phyloP scores from a whole-genome alignment of 2,797 vertebrate genomes.

The Acipenser transmontanus region DNA sequence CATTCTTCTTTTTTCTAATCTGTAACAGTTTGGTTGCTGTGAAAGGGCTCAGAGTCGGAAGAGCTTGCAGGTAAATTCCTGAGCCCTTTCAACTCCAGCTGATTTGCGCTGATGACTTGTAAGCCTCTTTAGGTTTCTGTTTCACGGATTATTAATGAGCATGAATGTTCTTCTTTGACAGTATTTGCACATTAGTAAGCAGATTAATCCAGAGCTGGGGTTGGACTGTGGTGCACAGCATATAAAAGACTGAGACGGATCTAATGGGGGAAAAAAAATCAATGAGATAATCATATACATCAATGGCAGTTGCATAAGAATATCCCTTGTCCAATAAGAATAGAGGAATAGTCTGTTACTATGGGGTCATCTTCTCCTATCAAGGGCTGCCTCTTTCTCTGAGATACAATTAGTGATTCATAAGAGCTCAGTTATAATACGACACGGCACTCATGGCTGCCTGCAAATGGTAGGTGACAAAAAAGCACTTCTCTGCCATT shows the following conservation, averaged over 20 bases:
- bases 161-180: slow-evolving; percentile 30
- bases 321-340: background rate
- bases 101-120: slow-evolving; percentile 24
- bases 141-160: slow-evolving; percentile 54
- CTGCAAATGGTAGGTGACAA: background rate
- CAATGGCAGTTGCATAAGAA: background rate
- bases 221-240: no score
- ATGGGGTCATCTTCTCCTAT: slow-evolving; percentile 1
- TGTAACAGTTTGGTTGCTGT: no score
- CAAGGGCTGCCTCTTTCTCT: slow-evolving; percentile 2
- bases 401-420: slow-evolving; percentile 7
- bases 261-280: no score
- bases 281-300: no score
- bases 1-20: no score
- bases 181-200: background rate
- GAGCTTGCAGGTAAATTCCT: slow-evolving; percentile 57
- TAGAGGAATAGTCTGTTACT: background rate
- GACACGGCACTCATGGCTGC: background rate
- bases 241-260: no score
- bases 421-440: slow-evolving; percentile 3
- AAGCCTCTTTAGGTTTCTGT: slow-evolving; percentile 44
- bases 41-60: slow-evolving; percentile 32
- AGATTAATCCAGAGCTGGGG: no score
- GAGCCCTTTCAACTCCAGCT: slow-evolving; percentile 44
- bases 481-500: background rate